Base-by-base conservation (phyloP, 2,888 invertebrate genomes). In the Caenorhabditis uteleia region DNA sequence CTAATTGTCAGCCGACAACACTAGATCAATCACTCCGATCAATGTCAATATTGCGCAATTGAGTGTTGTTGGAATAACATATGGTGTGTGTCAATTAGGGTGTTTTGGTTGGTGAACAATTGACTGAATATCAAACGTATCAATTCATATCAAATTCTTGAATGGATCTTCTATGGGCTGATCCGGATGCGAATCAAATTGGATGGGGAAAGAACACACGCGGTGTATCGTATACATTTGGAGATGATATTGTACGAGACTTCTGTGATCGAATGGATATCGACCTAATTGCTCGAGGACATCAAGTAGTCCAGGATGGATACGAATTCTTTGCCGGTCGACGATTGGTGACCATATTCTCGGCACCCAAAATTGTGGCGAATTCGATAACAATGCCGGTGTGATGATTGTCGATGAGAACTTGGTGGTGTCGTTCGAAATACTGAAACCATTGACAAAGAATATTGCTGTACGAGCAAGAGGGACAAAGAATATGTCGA, bases 141-240 rank as follows among this genome's bases (percentile, higher is more conserved):
- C n/a, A n/a, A n/a, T n/a, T n/a, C n/a, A n/a, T n/a, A n/a, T n/a
- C n/a, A n/a, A n/a, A n/a, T n/a, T n/a, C n/a, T n/a, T n/a, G n/a
- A n/a, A 70, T 61, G 49, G 75, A 75, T 44, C 57, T 75, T 8
- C 50, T 75, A 14, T 75, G 75, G 75, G 48, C 72, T 8, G 75
- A 75, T 58, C 75, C 75, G 5, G 70, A 71, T 40, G 45, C 31
- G 8, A 53, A 44, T 16, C 31, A 51, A 16, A 44, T n/a, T 14
- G 71, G 75, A 14, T 73, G 73, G 73, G 65, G 44, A 2, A 68
- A 68, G 45, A 75, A 69, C 36, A 34, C 55, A 0, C 60, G 74
- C 10, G 72, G 72, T n/a, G 68, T 72, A 12, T 70, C 70, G 14
- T 72, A 49, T 54, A 49, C 68, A 21, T 76, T 76, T 46, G 72